Percentiles rank a stretch among this genome's conserved stretches.
phyloP scores from a whole-genome alignment of 1,140 invertebrate genomes.

The Lepidurus arcticus region DNA sequence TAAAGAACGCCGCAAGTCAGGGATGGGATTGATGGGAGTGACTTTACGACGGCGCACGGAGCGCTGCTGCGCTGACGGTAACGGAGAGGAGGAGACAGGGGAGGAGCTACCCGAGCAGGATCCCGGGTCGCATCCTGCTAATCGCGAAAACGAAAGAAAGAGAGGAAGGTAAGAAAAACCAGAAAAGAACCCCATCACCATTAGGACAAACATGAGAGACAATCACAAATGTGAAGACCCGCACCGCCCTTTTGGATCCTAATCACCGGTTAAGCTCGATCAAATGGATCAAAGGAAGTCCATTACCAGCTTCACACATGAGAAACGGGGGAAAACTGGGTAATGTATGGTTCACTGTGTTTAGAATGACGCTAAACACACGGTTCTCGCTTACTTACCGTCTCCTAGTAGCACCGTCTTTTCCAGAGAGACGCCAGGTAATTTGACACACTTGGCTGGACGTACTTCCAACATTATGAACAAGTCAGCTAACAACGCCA shows the following conservation, averaged over 20 bases:
- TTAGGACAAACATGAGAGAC: neutral
- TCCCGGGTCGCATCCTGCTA: conserved; percentile 52
- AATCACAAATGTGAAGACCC: neutral
- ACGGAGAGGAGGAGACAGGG: neutral
- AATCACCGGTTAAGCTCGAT: neutral
- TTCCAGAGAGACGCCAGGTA: conserved; percentile 52
- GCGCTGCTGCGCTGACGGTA: conserved; percentile 12
- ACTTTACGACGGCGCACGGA: neutral
- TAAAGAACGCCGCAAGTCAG: conserved; percentile 68
- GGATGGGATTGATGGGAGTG: conserved; percentile 62
- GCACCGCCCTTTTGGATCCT: neutral
- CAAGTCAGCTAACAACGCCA: conserved; percentile 90
- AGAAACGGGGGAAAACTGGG: neutral
- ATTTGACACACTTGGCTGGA: conserved; percentile 77
- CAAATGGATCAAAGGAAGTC: neutral
- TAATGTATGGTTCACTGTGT: neutral
- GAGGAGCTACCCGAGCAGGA: conserved; percentile 71
- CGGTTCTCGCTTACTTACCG: neutral
- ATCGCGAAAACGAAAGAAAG: conserved; percentile 16
- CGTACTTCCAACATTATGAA: conserved; percentile 93
- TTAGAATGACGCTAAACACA: too few species aligned
- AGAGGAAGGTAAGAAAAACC: neutral
- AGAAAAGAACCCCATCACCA: conserved; percentile 4
- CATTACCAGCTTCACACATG: neutral
- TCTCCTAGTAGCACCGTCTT: neutral